Base-by-base conservation (phyloP, 1,140 invertebrate genomes). In the Trichonephila clavata region DNA sequence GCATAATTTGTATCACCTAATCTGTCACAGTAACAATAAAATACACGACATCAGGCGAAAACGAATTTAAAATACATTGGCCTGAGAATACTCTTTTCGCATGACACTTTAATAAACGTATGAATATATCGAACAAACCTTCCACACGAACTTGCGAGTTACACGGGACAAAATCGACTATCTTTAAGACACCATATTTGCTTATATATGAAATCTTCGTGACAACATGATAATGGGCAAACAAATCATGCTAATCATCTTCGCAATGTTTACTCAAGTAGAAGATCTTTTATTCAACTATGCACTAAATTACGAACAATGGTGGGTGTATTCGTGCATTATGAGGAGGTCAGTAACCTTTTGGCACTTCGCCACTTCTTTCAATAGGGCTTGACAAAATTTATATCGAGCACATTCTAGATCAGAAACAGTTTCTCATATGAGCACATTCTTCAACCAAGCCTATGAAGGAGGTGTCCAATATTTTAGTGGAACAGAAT, bases 1-100 rank as follows among this genome's bases (percentile, higher is more conserved):
- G 71, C 71, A 77, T 77, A 39, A 77, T 77, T 77, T 77, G 32
- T 77, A 77, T 77, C 65, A 68, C 65, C 65, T 13, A 24, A 68
- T 68, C n/a, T 77, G 10, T 20, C 71, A 39, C 71, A 32, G 13
- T 16, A 39, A 32, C 2, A 27, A 20, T 77, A 20, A 77, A 68
- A 63, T 50, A 77, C 32, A 39, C 18, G 71, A 32, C 71, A 77
- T 27, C 71, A 32, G 68, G 7, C 7, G 21, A 39, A 77, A 77
- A 32, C 16, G 71, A 4, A 77, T 32, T 77, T 39, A 10, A 20
- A 77, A 39, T 27, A 27, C n/a, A 21, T 24, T n/a, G 65, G 1
- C 27, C 27, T 77, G 32, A 27, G 24, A 39, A 32, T 13, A 77
- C 71, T 39, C 7, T 50, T 7, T 77, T 18, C 16, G 18, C 71